Evolutionary conservation across 2,888 invertebrate genomes (phyloP).

Genomic region (Sminthurinus aureus): DNA sequence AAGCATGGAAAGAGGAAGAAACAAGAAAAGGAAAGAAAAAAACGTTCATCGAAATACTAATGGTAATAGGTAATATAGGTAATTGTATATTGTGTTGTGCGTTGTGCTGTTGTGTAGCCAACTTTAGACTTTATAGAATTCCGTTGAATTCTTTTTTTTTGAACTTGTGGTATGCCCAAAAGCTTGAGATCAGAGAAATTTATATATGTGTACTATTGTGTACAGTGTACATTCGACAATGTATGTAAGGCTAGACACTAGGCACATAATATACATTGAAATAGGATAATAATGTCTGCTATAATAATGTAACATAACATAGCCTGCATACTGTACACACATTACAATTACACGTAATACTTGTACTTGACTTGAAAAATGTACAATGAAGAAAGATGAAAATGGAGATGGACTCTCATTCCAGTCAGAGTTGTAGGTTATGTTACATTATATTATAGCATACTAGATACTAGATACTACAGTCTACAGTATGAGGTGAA

Average conservation of each 20-base stretch:
- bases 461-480: neutral
- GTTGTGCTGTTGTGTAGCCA: no score
- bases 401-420: no score
- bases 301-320: no score
- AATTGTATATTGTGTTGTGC: neutral
- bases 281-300: no score
- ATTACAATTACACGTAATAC: no score
- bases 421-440: neutral
- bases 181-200: no score
- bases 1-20: neutral
- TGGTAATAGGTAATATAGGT: neutral
- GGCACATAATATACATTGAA: neutral
- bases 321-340: no score
- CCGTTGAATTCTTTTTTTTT: neutral
- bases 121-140: constrained; percentile 9
- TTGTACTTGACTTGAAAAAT: no score
- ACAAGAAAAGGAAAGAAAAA: neutral
- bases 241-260: neutral
- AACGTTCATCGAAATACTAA: neutral
- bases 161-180: neutral
- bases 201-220: no score
- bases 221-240: no score
- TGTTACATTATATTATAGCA: neutral
- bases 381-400: no score
- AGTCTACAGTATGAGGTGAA: neutral